A percentile compares a stretch with the other conserved stretches of the same genome.
phyloP scores from a whole-genome alignment of 2,888 invertebrate genomes.

The Lamellibrachia satsuma region DNA sequence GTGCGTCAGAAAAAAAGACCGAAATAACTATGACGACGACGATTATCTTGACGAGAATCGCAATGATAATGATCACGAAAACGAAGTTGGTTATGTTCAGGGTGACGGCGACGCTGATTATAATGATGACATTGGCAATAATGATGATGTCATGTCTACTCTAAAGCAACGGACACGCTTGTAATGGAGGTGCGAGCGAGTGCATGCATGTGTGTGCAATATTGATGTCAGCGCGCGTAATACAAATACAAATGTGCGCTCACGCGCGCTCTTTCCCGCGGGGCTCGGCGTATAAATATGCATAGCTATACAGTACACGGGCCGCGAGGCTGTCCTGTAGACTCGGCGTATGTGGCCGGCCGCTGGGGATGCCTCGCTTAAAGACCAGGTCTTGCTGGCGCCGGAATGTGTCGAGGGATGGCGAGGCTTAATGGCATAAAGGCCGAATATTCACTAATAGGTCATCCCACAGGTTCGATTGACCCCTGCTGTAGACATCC shows the following conservation, averaged over 20 bases:
- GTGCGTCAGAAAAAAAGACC: too few species aligned
- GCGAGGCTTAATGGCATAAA: background rate
- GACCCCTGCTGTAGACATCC: background rate
- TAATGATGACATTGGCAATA: background rate
- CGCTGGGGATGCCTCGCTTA: background rate
- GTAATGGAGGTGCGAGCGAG: background rate
- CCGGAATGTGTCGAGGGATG: background rate
- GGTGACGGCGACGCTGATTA: background rate
- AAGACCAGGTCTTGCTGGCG: background rate
- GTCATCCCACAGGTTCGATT: background rate
- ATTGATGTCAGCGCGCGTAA: background rate
- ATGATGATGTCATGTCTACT: background rate
- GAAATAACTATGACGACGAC: too few species aligned
- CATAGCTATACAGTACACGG: background rate
- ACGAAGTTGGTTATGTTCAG: background rate
- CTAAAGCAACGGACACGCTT: background rate
- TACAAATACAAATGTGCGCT: background rate
- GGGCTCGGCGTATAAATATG: background rate
- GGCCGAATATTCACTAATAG: background rate
- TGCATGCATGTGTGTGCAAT: background rate
- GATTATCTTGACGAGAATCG: background rate
- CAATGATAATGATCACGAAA: conserved; percentile 14
- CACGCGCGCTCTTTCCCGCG: background rate
- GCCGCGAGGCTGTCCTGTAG: background rate
- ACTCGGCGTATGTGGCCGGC: background rate